phyloP scores from a whole-genome alignment of 1,140 invertebrate genomes.

The Eubasilissa regina region DNA sequence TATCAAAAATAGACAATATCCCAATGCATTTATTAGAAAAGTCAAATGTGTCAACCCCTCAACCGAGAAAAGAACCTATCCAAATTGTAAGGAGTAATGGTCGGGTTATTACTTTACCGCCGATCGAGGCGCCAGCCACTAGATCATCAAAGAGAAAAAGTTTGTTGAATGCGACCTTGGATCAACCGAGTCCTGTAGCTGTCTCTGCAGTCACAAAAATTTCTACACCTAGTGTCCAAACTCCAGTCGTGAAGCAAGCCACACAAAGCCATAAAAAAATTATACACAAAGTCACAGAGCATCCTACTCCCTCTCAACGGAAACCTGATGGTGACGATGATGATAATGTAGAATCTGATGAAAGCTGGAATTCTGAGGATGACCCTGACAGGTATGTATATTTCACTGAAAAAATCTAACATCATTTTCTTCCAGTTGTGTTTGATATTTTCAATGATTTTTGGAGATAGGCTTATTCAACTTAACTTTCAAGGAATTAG shows the following conservation, averaged over 20 bases:
- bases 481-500: too few relatives aligned
- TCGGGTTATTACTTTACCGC: slow-evolving; percentile 81
- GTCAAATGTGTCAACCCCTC: neutral
- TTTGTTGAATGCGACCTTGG: slow-evolving; percentile 54
- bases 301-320: neutral
- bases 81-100: slow-evolving; percentile 82
- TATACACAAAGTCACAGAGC: slow-evolving; percentile 5
- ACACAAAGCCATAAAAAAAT: slow-evolving; percentile 28
- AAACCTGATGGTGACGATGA: slow-evolving; percentile 65
- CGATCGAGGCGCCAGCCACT: slow-evolving; percentile 85
- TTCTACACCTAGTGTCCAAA: slow-evolving; percentile 13
- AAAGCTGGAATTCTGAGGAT: slow-evolving; percentile 87
- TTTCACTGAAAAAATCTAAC: neutral
- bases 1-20: too few relatives aligned
- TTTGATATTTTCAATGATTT: too few relatives aligned
- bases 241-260: neutral
- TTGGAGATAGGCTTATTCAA: too few relatives aligned
- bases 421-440: neutral
- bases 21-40: slow-evolving; percentile 3
- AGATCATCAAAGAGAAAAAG: slow-evolving; percentile 66
- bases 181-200: neutral
- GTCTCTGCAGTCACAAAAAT: slow-evolving; percentile 42
- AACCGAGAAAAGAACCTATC: slow-evolving; percentile 71
- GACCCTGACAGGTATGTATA: slow-evolving; percentile 85
- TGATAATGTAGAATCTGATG: slow-evolving; percentile 76